A percentile compares a stretch with the other conserved stretches of the same genome.
Evolutionary conservation across 2,888 invertebrate genomes (phyloP).

Genomic region (Drosophila picticornis): DNA sequence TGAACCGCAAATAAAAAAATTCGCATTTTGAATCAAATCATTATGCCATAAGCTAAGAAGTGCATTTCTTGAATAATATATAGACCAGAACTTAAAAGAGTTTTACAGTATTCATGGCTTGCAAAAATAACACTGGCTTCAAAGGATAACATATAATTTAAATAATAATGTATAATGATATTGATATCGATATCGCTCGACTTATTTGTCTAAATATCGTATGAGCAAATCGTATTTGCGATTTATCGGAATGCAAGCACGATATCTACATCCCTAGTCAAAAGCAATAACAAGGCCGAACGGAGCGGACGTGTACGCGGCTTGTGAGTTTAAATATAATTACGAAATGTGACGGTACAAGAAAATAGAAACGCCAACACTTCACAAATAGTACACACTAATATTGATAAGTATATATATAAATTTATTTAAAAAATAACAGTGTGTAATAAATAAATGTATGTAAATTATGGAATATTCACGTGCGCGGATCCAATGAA

Average conservation of each 20-base stretch:
- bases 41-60: background rate
- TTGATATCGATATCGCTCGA: background rate
- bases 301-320: slow-evolving; percentile 46
- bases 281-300: slow-evolving; percentile 57
- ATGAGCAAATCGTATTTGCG: background rate
- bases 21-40: background rate
- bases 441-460: slow-evolving; percentile 22
- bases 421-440: slow-evolving; percentile 7
- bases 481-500: slow-evolving; percentile 28
- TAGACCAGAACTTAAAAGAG: background rate
- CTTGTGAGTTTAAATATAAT: slow-evolving; percentile 28
- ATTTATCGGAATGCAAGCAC: slow-evolving; percentile 8
- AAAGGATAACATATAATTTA: background rate
- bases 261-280: slow-evolving; percentile 33
- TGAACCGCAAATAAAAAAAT: background rate
- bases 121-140: background rate
- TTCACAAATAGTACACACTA: slow-evolving; percentile 8
- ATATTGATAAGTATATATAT: slow-evolving; percentile 11
- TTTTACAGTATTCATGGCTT: background rate
- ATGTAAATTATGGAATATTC: slow-evolving; percentile 24
- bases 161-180: background rate
- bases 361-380: slow-evolving; percentile 12
- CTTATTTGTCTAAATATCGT: background rate
- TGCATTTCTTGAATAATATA: background rate
- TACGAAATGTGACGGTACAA: slow-evolving; percentile 34